Conservation (phyloP, 1,140 invertebrate genomes). For the Drosophila parabipectinata region DNA sequence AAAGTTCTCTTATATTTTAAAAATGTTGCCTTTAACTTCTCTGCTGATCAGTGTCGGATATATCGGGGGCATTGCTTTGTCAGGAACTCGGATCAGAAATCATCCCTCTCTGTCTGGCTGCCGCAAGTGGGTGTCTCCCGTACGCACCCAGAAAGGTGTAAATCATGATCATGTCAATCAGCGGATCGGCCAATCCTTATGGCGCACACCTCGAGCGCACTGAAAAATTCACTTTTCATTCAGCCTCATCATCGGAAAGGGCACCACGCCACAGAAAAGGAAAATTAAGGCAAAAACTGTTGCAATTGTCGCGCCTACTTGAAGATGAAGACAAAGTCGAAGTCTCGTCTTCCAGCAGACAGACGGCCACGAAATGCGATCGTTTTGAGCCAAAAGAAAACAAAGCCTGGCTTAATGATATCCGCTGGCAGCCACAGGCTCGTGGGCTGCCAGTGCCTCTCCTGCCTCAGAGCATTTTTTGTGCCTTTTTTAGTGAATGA, state of each 20-base stretch:
- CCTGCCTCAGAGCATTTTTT: constrained; percentile 15
- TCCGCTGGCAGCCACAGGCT: constrained; percentile 55
- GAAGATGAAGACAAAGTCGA: constrained; percentile 48
- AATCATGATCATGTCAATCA: constrained; percentile 83
- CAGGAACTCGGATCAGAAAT: constrained; percentile 15
- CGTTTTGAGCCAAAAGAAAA: constrained; percentile 49
- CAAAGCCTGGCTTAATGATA: constrained; percentile 81
- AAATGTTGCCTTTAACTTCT: no score
- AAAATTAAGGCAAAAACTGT: constrained; percentile 62
- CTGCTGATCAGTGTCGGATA: constrained; percentile 14
- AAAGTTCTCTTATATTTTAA: no score
- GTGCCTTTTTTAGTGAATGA: constrained; percentile 60
- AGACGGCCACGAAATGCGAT: constrained; percentile 38
- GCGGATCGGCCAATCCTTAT: constrained; percentile 60
- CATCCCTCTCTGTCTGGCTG: constrained; percentile 18
- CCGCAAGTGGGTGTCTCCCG: constrained; percentile 65
- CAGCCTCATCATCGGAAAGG: constrained; percentile 15
- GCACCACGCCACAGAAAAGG: constrained; percentile 8
- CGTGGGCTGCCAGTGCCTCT: constrained; percentile 51
- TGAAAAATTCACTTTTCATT: constrained; percentile 49
- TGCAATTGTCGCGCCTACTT: constrained; percentile 81
- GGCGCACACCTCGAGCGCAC: constrained; percentile 59
- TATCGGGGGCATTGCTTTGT: constrained; percentile 36
- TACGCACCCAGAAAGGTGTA: constrained; percentile 83
- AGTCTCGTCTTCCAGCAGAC: constrained; percentile 4